Base-by-base conservation (phyloP, 2,888 invertebrate species). In the Drosophila prolongata region DNA sequence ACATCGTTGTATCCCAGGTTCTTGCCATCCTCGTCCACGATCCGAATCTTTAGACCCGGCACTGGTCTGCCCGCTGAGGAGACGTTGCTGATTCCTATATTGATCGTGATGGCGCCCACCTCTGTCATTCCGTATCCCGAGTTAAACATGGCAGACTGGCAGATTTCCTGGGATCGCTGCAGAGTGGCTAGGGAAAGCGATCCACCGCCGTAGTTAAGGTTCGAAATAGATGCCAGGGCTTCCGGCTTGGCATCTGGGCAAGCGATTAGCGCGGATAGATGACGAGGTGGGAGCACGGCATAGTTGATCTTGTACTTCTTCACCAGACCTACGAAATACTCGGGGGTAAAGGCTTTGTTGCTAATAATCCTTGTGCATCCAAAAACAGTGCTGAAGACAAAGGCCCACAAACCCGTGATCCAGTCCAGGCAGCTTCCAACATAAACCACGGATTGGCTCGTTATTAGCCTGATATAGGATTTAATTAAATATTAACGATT, bases 61-160 rank as follows among this genome's bases (percentile, higher is more conserved):
- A 75, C 5, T 0, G 87, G 47, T 42, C 79, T 66, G 4, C 91
- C 91, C 1, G 87, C 90, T 0, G 90, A 82, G 5, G 73, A 58
- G 0, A 59, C 69, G 56, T 86, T 88, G 16, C 73, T 77, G 1
- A 76, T 76, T 4, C 79, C 79, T 35, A 90, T 46, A 16, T 81
- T 84, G 0, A 71, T 37, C 0, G 87, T 65, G 1, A 87, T 76
- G 43, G 60, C 62, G 3, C 87, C 86, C 8, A 83, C 68, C 68
- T 91, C 91, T 2, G 88, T 90, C 66, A 87, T 74, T 4, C 89
- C 90, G 50, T 91, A 91, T 0, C 72, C 73, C 6, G 81, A 80
- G 24, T 75, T 62, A 1, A 91, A 43, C 46, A 65, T 62, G 6
- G 82, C 89, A 5, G 74, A 56, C 13, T 75, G 76, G 37, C 87